Base-by-base conservation (phyloP, 2,113 vertebrate species). In the Brienomyrus longianalis region DNA sequence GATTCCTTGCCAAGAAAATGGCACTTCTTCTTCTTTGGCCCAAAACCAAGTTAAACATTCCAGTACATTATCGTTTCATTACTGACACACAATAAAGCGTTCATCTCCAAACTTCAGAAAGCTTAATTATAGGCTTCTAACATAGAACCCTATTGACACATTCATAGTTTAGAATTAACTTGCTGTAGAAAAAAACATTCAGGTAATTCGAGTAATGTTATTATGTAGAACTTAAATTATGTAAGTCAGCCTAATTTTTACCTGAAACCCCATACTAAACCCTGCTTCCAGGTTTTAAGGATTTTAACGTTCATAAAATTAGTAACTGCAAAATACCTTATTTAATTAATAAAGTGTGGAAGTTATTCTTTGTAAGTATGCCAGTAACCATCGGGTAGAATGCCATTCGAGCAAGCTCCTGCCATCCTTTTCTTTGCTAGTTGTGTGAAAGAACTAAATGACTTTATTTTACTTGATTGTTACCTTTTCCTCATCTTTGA, bases 1-100 rank as follows among this genome's bases (percentile, higher is more conserved):
- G 88, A 51, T 74, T 51, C 4, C 92, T 94, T 94, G 94, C 94
- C 94, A 95, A 94, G 93, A 93, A 94, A 93, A 93, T 84, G 90
- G 92, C 92, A 91, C 94, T 89, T 91, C 89, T 92, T 90, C 92
- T 93, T 94, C 91, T 91, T 94, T 94, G 94, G 94, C 93, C 89
- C 70, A 15, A 88, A 91, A 9, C 90, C 92, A 93, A 77, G 90
- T 93, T 93, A 93, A 92, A 43, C 43, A 83, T 91, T 95, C 92
- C 94, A 94, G 92, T 56, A 93, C 31, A 80, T 85, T 90, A 90
- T 92, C 91, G 91, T 91, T 54, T 21, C 90, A 91, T 88, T 93
- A 91, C 89, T 94, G 94, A 93, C 93, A 91, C 91, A 50, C 92
- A 91, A 89, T 83, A 88, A 91, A 92, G 93, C 91, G 89, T 89